Evolutionary conservation across 2,113 vertebrate genomes (phyloP).

Genomic region (Mirza zaza): DNA sequence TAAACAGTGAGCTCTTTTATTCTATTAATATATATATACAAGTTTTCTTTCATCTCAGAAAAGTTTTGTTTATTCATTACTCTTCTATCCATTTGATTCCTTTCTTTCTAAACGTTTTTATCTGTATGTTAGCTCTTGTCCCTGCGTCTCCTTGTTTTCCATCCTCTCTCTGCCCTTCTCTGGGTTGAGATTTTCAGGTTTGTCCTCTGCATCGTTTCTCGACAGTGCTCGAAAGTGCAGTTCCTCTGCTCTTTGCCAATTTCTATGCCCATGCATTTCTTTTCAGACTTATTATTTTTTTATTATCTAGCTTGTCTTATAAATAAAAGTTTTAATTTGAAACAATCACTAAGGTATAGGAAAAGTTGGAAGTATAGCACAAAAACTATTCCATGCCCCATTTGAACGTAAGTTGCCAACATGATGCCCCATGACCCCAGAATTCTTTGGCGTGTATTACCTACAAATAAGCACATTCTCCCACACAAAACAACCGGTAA

Average conservation of each 20-base stretch:
- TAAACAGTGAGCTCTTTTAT: background rate
- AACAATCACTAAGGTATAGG: background rate
- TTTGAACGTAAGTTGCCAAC: background rate
- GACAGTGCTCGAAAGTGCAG: fast-evolving
- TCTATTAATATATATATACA: background rate
- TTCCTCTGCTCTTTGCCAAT: background rate
- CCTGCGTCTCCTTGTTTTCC: background rate
- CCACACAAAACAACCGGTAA: background rate
- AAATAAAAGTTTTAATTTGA: background rate
- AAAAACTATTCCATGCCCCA: background rate
- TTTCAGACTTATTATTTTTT: background rate
- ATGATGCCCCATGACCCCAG: background rate
- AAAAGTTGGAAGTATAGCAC: background rate
- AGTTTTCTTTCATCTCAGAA: background rate
- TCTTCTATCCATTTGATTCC: background rate
- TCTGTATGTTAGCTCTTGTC: background rate
- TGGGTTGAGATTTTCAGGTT: background rate
- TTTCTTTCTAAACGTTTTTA: background rate
- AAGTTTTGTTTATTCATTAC: background rate
- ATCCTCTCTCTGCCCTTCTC: background rate
- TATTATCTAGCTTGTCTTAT: background rate
- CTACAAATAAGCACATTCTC: background rate
- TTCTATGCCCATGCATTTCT: background rate
- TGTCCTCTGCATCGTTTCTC: background rate
- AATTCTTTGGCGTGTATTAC: background rate